Evolutionary conservation across 1,140 invertebrate genomes (phyloP), one percentile per base, ranked within the genome.

Genomic region (Drosophila parvula): DNA sequence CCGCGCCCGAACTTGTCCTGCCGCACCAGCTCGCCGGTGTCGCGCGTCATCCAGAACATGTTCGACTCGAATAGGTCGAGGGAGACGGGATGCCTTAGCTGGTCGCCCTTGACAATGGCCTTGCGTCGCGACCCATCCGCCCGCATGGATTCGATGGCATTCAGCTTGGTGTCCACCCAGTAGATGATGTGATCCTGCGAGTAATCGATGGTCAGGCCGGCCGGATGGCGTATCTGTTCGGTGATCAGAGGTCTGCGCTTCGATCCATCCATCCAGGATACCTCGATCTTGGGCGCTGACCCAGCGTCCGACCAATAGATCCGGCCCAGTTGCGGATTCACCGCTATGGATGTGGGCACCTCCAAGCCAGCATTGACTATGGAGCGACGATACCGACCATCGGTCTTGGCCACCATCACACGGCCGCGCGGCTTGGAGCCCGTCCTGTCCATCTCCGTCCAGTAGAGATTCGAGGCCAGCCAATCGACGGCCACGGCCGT

Each of bases 1-100:
- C 98, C 98, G 75, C 98, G 93, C 5, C 98, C 98, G 93, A 99
- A 99, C 93, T 99, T 99, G 88, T 99, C 98, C 90, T 98, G 97
- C 45, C 94, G 94, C 5, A 97, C 93, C 0, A 99, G 93, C 88
- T 97, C 97, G 0, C 97, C 97, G 0, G 95, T 95, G 74, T 97
- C 95, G 57, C 95, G 94, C 0, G 97, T 97, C 5, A 97, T 94
- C 91, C 97, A 99, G 91, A 96, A 99, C 48, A 99, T 78, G 45
- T 95, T 95, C 18, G 96, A 97, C 92, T 99, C 98, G 92, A 99
- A 99, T 0, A 99, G 95, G 91, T 99, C 98, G 59, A 99, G 81
- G 0, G 96, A 96, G 36, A 97, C 93, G 1, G 98, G 98, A 92
- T 97, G 96, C 67, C 94, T 94, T 34, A 98, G 88, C 30, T 93